Base-by-base conservation (phyloP, 2,797 vertebrate genomes). In the Oreortyx pictus region DNA sequence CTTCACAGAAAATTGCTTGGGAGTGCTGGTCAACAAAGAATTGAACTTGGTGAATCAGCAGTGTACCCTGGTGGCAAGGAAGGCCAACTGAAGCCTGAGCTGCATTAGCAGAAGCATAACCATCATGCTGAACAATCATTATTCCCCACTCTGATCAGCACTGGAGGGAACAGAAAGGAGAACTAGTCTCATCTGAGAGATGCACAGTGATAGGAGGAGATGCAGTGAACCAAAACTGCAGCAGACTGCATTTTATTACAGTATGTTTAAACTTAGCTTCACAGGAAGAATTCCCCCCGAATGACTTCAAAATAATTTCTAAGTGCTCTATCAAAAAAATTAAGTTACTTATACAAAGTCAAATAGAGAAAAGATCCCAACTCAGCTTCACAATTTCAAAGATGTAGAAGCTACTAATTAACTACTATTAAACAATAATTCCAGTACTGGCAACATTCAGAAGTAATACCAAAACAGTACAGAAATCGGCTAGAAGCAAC, bases 361-460 rank as follows among this genome's bases (percentile, higher is more conserved):
- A 74, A 4, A 1, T 31, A 4, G 23, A 35, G n/a, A n/a, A 76
- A 79, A 35, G 2, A 16, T 29, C 31, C 24, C 7, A 44, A 56
- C 39, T 23, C 17, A 87, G 9, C 15, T 85, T 68, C 3, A 18
- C 7, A n/a, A 7, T 49, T 60, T 60, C 29, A 59, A 64, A 66
- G 19, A 64, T 9, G 29, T 12, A 59, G 43, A 75, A 80, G 35
- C 15, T n/a, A 18, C 8, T 64, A n/a, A 57, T 57, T 57, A 57
- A 57, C 54, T n/a, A 57, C 16, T 56, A 39, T 16, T 52, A 12
- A 27, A 33, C 22, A 37, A 20, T 31, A 4, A 8, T 50, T 80
- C 37, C 25, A 9, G 12, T 39, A 29, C 12, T 11, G 11, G 14
- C 1, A 2, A 37, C 2, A 0, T 43, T 67, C 29, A 77, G 19